These are phyloP conservation scores for Steinernema scapterisci DNA, from an alignment of 2,888 invertebrate genomes.

Conservation along the genomic window DNA sequence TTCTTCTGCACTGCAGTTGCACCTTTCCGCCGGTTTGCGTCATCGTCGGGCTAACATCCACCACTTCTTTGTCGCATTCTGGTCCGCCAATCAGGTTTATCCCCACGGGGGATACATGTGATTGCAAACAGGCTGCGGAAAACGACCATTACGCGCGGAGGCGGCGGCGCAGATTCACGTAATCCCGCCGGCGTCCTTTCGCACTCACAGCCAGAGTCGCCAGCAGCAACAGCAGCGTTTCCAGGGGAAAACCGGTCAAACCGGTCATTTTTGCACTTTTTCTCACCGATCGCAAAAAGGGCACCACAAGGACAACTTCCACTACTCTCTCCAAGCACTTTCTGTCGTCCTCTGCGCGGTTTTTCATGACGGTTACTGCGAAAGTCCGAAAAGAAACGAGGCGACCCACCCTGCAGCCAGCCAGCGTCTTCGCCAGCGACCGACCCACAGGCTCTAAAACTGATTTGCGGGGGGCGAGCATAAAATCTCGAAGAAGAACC, in stretches of 20 bases:
- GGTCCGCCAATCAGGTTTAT: slow-evolving; percentile 14
- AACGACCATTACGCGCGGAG: slow-evolving; percentile 28
- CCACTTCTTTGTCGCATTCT: not conserved
- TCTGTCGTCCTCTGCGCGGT: too few relatives aligned
- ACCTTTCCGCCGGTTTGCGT: slow-evolving; percentile 7
- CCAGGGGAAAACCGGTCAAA: slow-evolving; percentile 20
- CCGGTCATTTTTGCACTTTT: slow-evolving; percentile 31
- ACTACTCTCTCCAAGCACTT: not conserved
- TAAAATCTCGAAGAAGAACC: too few relatives aligned
- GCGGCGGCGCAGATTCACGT: slow-evolving; percentile 1
- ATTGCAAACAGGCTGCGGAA: slow-evolving; percentile 33
- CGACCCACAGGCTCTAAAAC: not conserved
- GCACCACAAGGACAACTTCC: slow-evolving; percentile 3
- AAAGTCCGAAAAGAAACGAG: too few relatives aligned
- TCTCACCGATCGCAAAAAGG: slow-evolving; percentile 19
- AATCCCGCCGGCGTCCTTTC: slow-evolving; percentile 9
- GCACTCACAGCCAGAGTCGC: not conserved
- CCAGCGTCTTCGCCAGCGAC: too few relatives aligned
- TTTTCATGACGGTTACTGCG: too few relatives aligned
- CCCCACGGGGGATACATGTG: slow-evolving; percentile 12
- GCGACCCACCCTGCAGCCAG: too few relatives aligned
- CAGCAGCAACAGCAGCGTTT: not conserved
- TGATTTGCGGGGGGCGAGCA: not conserved
- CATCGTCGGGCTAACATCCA: slow-evolving; percentile 15
- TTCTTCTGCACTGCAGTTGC: slow-evolving; percentile 27